A percentile compares a stretch with the other conserved stretches of the same genome.
Conservation (phyloP, 2,797 vertebrate genomes). For the Percopsis omiscomaycus region DNA sequence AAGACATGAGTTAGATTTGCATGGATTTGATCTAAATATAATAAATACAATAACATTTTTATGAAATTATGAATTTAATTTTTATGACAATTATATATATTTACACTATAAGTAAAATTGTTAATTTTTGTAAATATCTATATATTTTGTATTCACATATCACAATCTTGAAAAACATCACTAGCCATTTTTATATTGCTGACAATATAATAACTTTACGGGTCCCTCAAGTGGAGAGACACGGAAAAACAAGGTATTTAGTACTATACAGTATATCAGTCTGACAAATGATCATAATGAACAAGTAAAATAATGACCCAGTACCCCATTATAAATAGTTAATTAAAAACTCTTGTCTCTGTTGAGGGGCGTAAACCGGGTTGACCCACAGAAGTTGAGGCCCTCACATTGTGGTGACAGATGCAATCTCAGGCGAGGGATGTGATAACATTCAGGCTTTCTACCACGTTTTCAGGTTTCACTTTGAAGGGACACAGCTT, state of each 20-base stretch:
- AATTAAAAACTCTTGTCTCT: no score
- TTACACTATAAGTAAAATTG: no score
- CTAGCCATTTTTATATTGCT: no score
- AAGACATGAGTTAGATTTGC: no score
- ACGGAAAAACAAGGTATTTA: not conserved
- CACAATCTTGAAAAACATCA: no score
- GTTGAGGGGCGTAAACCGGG: not conserved
- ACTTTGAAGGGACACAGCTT: not conserved
- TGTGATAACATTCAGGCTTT: slow-evolving; percentile 23
- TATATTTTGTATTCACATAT: no score
- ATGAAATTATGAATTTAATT: no score
- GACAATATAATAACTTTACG: no score
- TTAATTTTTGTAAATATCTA: no score
- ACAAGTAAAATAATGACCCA: slow-evolving; percentile 1
- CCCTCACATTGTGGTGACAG: slow-evolving; percentile 8
- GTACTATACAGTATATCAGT: not conserved
- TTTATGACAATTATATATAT: no score
- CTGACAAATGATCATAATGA: slow-evolving; percentile 10
- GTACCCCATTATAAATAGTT: not conserved
- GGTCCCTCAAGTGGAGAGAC: not conserved
- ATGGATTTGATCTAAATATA: no score
- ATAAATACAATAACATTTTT: no score
- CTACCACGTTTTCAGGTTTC: not conserved
- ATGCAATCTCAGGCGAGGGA: slow-evolving; percentile 20
- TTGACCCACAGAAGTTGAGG: slow-evolving; percentile 14